Base-by-base conservation (phyloP, 2,113 vertebrate species). In the Cichladusa arquata region DNA sequence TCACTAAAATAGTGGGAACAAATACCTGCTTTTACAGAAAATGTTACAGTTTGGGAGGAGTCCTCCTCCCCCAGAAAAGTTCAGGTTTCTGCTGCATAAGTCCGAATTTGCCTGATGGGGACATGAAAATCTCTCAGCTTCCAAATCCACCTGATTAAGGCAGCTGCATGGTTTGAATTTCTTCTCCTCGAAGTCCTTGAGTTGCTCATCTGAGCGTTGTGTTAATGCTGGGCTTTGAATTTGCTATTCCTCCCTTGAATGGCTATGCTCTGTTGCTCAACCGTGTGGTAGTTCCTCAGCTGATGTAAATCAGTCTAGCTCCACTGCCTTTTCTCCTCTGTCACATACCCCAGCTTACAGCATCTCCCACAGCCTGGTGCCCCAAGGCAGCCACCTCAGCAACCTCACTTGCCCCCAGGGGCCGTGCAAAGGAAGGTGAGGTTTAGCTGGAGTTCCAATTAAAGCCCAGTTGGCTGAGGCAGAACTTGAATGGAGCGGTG, bases 401-500 rank as follows among this genome's bases (percentile, higher is more conserved):
- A 50, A 23, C 66, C 64, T 62, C 5, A 0, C 47, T 80, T 54
- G 47, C 38, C 54, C 47, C 45, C 34, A 26, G 0, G 1, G 53
- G 19, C 42, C 9, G 22, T 60, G 56, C 14, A 1, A 6, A 29
- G n/a, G 56, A 73, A 48, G 22, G 42, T 47, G 45, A 62, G 22
- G 42, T 70, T 88, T 80, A 50, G 62, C 17, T 45, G 69, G 42
- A 50, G 47, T 4, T 23, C 8, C 42, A 56, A 1, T 48, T 57
- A 60, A 81, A 93, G 56, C 69, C n/a, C 56, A 42, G 57, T 10
- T 2, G 1, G 6, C 51, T 24, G 70, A 31, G 29, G 19, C 57
- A 85, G 53, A 76, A 17, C 50, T 40, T 60, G 0, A 0, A 45
- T 33, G 48, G n/a, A 72, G 18, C 0, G 0, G 9, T 44, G 34